phyloP scores from a whole-genome alignment of 2,888 invertebrate genomes.

The Pasiphila rectangulata region DNA sequence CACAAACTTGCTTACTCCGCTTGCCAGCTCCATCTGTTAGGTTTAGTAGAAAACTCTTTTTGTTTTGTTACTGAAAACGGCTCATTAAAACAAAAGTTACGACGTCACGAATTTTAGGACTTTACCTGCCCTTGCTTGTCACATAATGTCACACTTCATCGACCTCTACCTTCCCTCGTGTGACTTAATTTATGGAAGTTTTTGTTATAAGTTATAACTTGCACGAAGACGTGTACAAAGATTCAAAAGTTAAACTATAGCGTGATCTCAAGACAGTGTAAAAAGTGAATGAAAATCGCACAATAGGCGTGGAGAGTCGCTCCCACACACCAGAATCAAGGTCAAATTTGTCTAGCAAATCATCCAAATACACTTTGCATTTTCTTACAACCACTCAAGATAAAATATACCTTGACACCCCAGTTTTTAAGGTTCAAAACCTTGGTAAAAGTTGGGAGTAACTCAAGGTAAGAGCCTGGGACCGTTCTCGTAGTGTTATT shows the following conservation, averaged over 20 bases:
- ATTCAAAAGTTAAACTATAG: conserved; percentile 22
- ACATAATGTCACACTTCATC: background rate
- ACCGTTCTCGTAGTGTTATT: conserved; percentile 68
- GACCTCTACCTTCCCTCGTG: no score
- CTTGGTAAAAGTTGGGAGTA: conserved; percentile 29
- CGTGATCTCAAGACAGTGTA: conserved; percentile 48
- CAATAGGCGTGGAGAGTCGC: conserved; percentile 64
- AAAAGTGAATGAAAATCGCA: conserved; percentile 69
- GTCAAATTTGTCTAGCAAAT: conserved; percentile 72
- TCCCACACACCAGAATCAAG: conserved; percentile 67
- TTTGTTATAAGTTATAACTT: no score
- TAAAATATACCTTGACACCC: conserved; percentile 30
- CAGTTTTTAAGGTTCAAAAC: conserved; percentile 24
- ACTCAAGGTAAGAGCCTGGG: conserved; percentile 64
- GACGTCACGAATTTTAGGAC: no score
- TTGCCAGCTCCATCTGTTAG: no score
- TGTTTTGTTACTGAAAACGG: no score
- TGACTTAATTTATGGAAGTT: no score
- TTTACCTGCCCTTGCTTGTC: no score
- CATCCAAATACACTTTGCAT: conserved; percentile 55
- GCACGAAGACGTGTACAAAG: background rate
- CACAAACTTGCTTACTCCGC: no score
- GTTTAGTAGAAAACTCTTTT: no score
- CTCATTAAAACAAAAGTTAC: no score
- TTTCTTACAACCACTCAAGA: conserved; percentile 24